Percentiles rank a stretch among this genome's conserved stretches.
Evolutionary conservation across 2,888 invertebrate species (phyloP).

Genomic region (Drosophila yooni): DNA sequence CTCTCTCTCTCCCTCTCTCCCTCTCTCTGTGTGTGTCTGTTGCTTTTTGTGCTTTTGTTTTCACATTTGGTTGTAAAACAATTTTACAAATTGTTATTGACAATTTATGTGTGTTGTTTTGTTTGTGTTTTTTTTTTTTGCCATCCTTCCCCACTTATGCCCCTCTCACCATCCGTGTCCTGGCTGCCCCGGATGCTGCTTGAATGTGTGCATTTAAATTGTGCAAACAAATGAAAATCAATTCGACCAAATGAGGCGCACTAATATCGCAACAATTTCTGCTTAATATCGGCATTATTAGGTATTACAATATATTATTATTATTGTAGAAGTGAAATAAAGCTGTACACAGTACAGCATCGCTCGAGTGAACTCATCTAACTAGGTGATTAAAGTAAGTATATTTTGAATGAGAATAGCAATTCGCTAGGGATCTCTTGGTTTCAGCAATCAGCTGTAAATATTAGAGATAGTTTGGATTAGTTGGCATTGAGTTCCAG

Average conservation of each 20-base stretch:
- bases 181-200: slow-evolving; percentile 45
- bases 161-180: neutral
- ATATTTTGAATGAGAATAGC: neutral
- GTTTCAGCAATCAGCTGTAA: neutral
- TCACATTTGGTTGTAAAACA: slow-evolving; percentile 61
- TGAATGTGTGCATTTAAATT: slow-evolving; percentile 50
- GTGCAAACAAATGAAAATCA: slow-evolving; percentile 68
- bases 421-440: neutral
- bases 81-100: slow-evolving; percentile 78
- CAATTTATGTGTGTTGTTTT: slow-evolving; percentile 69
- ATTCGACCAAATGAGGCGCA: slow-evolving; percentile 69
- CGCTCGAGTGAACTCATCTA: neutral
- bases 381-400: neutral
- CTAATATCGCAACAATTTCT: slow-evolving; percentile 51
- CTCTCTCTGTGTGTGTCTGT: slow-evolving; percentile 12
- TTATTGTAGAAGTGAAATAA: neutral
- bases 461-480: neutral
- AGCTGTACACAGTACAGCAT: neutral
- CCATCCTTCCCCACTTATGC: neutral
- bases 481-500: neutral
- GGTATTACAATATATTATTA: slow-evolving; percentile 14
- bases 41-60: slow-evolving; percentile 40
- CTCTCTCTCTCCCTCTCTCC: neutral
- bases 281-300: slow-evolving; percentile 47
- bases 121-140: slow-evolving; percentile 16